phyloP scores from a whole-genome alignment of 2,797 vertebrate genomes.

The Danio choprae region DNA sequence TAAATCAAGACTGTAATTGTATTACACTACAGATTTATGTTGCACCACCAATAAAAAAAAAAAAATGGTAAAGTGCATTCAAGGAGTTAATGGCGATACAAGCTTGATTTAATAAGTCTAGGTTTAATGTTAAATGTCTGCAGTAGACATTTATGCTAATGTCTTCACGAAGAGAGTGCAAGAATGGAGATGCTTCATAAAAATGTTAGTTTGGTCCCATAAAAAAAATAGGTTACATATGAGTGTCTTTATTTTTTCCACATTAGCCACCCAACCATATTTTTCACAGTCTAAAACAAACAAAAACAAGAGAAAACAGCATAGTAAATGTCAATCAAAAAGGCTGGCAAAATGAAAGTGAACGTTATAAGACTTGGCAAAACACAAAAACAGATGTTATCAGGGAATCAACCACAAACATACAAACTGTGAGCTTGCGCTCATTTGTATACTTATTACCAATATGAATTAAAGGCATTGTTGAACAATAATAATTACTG shows the following conservation, averaged over 20 bases:
- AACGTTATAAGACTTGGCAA: slow-evolving; percentile 44
- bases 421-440: slow-evolving; percentile 22
- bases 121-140: slow-evolving; percentile 33
- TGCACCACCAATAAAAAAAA: background rate
- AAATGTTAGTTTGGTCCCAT: slow-evolving; percentile 49
- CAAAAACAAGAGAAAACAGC: slow-evolving; percentile 38
- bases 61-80: background rate
- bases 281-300: slow-evolving; percentile 60
- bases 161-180: background rate
- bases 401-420: slow-evolving; percentile 26
- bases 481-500: slow-evolving; percentile 45
- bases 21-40: background rate
- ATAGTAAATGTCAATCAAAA: slow-evolving; percentile 50
- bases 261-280: slow-evolving; percentile 47
- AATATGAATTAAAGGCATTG: slow-evolving; percentile 36
- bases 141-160: no score
- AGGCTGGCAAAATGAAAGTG: slow-evolving; percentile 40
- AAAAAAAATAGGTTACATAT: slow-evolving; percentile 44
- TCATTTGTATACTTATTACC: slow-evolving; percentile 7
- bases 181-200: slow-evolving; percentile 19
- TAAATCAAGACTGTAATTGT: background rate
- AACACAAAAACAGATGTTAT: slow-evolving; percentile 37
- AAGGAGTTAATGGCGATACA: background rate
- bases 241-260: slow-evolving; percentile 56
- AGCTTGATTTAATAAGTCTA: slow-evolving; percentile 12